Base-by-base conservation (phyloP, 2,113 vertebrate species). In the Ptychochromis oligacanthus region DNA sequence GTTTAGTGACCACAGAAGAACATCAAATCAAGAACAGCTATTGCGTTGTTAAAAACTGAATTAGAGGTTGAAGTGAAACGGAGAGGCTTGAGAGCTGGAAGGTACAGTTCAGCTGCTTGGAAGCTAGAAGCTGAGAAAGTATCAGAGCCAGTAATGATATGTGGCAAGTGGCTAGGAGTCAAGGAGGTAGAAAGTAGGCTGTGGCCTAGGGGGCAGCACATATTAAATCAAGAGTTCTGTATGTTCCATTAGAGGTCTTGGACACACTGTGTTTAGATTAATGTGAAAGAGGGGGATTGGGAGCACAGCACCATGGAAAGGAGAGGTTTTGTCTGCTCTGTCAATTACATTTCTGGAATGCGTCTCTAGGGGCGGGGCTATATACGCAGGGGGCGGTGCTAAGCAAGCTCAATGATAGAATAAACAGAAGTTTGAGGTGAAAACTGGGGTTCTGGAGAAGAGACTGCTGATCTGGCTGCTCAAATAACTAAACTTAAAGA, bases 321-420 rank as follows among this genome's bases (percentile, higher is more conserved):
- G 55, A 88, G 83, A 90, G 72, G 86, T 87, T 87, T 65, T 70
- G 86, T 80, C 93, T 94, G 93, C 72, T 93, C 85, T 89, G 90
- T 93, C 90, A 91, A 92, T 94, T 93, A 88, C 85, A 82, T 82
- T 90, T 86, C 17, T 91, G 90, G 93, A 92, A 93, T 93, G 88
- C 76, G 87, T 90, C 85, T 87, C 61, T 77, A 18, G 89, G 52
- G 87, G 90, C 20, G 83, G 82, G 86, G 85, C 74, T 70, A 77
- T 87, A 65, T 81, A 81, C 14, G 24, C 38, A 14, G 64, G 80
- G 56, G 87, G 91, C 59, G 83, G 82, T 52, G 62, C 59, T 56
- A 61, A 77, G 4, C 24, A 22, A 80, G 26, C 80, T 13, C 38
- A 38, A 49, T 80, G 88, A 93, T 90, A 87, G 90, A 88, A 91